Evolutionary conservation across 1,140 invertebrate species (phyloP).

Genomic region (Macrostomum lignano): DNA sequence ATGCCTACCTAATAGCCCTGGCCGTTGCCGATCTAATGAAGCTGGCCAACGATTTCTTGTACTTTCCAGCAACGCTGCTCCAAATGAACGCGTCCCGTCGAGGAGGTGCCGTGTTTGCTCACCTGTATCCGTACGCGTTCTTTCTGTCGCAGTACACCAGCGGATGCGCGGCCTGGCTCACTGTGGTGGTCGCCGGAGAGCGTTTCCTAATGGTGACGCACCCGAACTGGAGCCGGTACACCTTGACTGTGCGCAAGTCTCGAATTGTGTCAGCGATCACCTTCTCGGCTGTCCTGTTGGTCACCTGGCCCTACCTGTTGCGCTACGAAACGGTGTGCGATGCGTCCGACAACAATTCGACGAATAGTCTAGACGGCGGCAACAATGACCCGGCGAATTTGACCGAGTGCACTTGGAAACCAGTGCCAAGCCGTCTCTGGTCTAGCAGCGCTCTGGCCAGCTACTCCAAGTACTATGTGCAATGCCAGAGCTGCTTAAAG

Average conservation of each 20-base stretch:
- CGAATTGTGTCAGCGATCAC: constrained; percentile 9
- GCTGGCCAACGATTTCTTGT: constrained; percentile 39
- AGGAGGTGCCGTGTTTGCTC: constrained; percentile 9
- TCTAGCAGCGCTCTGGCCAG: too few relatives aligned
- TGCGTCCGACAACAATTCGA: not conserved
- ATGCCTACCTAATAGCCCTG: constrained; percentile 41
- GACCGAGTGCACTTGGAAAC: constrained; percentile 7
- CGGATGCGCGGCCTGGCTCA: constrained; percentile 11
- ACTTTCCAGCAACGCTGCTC: constrained; percentile 33
- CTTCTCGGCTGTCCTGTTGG: constrained; percentile 12
- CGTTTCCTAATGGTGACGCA: constrained; percentile 7
- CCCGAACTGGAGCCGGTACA: not conserved
- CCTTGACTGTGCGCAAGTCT: constrained; percentile 8
- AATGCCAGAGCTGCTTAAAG: constrained; percentile 7
- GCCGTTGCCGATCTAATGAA: constrained; percentile 44
- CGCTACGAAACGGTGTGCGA: constrained; percentile 12
- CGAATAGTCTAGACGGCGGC: not conserved
- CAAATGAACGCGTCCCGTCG: not conserved
- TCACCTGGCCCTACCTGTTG: constrained; percentile 16
- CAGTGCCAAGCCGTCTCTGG: constrained; percentile 8
- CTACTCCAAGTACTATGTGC: constrained; percentile 7
- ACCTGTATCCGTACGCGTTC: constrained; percentile 20
- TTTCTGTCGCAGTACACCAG: constrained; percentile 18
- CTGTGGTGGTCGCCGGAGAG: constrained; percentile 7
- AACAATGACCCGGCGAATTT: constrained; percentile 7